These are phyloP conservation scores for Typhlichthys subterraneus DNA, from an alignment of 2,797 vertebrate species.

Conservation along the genomic window DNA sequence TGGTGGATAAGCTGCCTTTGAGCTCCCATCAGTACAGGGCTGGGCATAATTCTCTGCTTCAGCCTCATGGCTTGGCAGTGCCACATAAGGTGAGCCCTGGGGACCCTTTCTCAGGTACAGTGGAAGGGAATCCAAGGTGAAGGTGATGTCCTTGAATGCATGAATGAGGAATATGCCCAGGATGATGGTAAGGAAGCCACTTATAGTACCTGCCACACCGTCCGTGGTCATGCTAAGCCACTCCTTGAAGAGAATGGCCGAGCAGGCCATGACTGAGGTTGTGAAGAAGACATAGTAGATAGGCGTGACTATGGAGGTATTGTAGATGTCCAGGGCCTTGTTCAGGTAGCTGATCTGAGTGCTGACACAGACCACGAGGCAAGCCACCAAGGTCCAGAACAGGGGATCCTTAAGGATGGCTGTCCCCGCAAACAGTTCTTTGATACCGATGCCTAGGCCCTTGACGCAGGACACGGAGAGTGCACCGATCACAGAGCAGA, in stretches of 20 bases:
- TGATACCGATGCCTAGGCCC: constrained; percentile 86
- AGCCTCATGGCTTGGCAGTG: constrained; percentile 52
- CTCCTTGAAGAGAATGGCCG: constrained; percentile 87
- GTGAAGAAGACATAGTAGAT: constrained; percentile 89
- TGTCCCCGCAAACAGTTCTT: constrained; percentile 80
- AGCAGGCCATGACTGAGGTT: constrained; percentile 84
- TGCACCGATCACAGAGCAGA: constrained; percentile 86
- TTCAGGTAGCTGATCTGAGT: constrained; percentile 88
- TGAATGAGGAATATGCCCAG: constrained; percentile 85
- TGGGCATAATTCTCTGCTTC: constrained; percentile 38
- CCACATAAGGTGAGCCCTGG: constrained; percentile 51
- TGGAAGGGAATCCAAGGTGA: constrained; percentile 76
- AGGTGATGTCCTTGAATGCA: constrained; percentile 81
- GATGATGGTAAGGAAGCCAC: constrained; percentile 86
- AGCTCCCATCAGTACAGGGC: constrained; percentile 39
- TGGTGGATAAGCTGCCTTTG: constrained; percentile 38
- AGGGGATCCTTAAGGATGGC: constrained; percentile 82
- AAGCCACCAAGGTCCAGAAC: constrained; percentile 80
- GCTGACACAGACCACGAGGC: constrained; percentile 81
- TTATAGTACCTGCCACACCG: constrained; percentile 78
- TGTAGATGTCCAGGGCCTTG: constrained; percentile 86
- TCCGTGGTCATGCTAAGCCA: constrained; percentile 81
- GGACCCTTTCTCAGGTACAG: constrained; percentile 68
- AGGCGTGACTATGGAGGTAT: constrained; percentile 83
- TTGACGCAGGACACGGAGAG: constrained; percentile 87